These are phyloP conservation scores for Gymnogyps californianus DNA, from an alignment of 2,113 vertebrate species.

Conservation along the genomic window DNA sequence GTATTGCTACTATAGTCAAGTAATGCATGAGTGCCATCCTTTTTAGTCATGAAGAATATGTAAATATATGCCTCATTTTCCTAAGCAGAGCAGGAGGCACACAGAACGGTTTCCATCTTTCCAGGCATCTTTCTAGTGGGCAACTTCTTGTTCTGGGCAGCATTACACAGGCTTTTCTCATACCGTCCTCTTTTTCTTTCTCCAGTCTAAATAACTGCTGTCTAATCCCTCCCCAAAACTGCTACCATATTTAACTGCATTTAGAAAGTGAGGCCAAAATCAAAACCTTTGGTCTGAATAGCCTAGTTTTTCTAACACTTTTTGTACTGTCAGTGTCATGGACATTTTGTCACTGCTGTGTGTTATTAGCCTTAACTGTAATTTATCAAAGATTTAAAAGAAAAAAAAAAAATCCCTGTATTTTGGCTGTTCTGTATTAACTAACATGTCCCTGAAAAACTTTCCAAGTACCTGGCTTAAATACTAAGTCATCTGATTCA, in stretches of 20 bases:
- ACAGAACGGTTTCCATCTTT: not conserved
- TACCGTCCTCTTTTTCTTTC: not conserved
- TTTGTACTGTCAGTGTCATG: not conserved
- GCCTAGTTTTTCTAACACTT: not conserved
- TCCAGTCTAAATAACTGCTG: not conserved
- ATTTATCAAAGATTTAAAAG: not conserved
- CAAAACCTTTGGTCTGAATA: not conserved
- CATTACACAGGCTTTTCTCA: not conserved
- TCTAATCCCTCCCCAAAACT: not conserved
- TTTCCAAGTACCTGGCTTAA: not conserved
- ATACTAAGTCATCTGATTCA: not conserved
- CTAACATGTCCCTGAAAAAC: not conserved
- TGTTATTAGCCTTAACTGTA: not conserved
- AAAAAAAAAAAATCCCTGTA: rapidly evolving
- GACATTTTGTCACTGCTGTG: not conserved
- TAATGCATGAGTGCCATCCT: slow-evolving; percentile 7
- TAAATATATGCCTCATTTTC: not conserved
- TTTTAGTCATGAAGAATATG: not conserved
- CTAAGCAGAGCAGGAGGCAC: not conserved
- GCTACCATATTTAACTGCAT: not conserved
- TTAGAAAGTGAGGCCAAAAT: not conserved
- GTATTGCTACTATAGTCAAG: not conserved
- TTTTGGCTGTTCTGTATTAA: not conserved
- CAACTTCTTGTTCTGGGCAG: not conserved
- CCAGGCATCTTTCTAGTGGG: not conserved